A percentile compares a stretch with the other conserved stretches of the same genome.
phyloP scores from a whole-genome alignment of 2,888 invertebrate species.

The Aphodius sticticus region DNA sequence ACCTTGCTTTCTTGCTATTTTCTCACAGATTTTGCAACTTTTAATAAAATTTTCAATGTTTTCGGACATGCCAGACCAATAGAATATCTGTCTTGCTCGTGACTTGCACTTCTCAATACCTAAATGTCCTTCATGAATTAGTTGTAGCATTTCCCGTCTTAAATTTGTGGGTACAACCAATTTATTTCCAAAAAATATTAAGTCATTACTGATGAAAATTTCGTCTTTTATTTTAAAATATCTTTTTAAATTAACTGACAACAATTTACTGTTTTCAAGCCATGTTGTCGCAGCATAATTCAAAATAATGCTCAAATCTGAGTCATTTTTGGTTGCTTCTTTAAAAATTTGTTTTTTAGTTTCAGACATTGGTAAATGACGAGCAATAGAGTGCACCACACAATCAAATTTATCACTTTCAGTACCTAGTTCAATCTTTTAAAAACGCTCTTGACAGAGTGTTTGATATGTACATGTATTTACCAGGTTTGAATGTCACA shows the following conservation, averaged over 20 bases:
- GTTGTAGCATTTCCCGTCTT: slow-evolving; percentile 28
- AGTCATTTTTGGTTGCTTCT: slow-evolving; percentile 26
- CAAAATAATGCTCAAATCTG: slow-evolving; percentile 17
- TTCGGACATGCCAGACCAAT: slow-evolving; percentile 11
- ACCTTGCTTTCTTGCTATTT: background rate
- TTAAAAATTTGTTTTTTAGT: slow-evolving; percentile 5
- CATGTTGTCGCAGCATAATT: slow-evolving; percentile 22
- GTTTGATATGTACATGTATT: too few relatives aligned
- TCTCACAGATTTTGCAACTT: slow-evolving; percentile 32
- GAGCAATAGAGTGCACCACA: background rate
- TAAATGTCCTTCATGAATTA: slow-evolving; percentile 38
- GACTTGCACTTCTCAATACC: slow-evolving; percentile 35
- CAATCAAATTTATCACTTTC: background rate
- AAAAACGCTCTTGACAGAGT: background rate
- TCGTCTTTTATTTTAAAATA: slow-evolving; percentile 33
- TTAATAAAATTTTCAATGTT: slow-evolving; percentile 40
- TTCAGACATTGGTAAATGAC: slow-evolving; percentile 25
- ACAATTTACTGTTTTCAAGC: slow-evolving; percentile 26
- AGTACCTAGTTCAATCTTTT: background rate
- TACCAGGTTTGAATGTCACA: too few relatives aligned
- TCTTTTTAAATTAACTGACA: slow-evolving; percentile 20
- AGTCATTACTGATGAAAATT: too few relatives aligned
- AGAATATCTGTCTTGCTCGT: slow-evolving; percentile 9
- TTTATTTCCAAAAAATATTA: slow-evolving; percentile 28
- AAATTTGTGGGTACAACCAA: slow-evolving; percentile 9